These are phyloP conservation scores for Protophormia terraenovae DNA, from an alignment of 2,888 invertebrate species.

Conservation along the genomic window DNA sequence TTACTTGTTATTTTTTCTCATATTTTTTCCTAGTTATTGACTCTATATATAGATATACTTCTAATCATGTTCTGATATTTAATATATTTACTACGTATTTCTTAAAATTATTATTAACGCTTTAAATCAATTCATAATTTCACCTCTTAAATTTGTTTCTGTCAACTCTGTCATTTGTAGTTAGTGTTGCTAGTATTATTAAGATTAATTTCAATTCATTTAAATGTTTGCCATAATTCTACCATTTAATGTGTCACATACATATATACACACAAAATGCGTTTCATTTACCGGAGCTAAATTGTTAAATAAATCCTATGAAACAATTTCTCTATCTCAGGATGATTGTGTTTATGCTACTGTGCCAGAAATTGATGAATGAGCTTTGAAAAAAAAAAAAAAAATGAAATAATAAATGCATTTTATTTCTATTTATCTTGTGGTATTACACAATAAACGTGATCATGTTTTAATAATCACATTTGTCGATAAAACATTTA, in stretches of 20 bases:
- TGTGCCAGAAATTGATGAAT: constrained; percentile 20
- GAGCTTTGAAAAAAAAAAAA: not conserved
- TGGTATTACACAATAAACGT: constrained; percentile 58
- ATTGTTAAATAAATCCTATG: constrained; percentile 23
- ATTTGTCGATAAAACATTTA: constrained; percentile 2
- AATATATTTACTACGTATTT: too few species aligned
- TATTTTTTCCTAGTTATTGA: too few species aligned
- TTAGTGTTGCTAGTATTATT: not conserved
- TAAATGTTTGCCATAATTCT: constrained; percentile 22
- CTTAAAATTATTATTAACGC: too few species aligned
- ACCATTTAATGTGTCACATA: constrained; percentile 8
- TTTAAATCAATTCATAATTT: too few species aligned
- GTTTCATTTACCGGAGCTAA: not conserved
- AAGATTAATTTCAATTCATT: constrained; percentile 11
- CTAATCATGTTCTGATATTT: too few species aligned
- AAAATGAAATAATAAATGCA: not conserved
- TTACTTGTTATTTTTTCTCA: too few species aligned
- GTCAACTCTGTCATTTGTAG: too few species aligned
- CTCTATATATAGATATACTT: too few species aligned
- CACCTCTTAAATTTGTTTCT: too few species aligned
- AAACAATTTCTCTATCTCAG: constrained; percentile 35
- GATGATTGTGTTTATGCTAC: too few species aligned
- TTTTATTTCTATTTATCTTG: constrained; percentile 46
- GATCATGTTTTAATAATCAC: constrained; percentile 53
- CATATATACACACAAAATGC: not conserved